phyloP scores from a whole-genome alignment of 2,113 vertebrate species.

The Oryzias curvinotus region DNA sequence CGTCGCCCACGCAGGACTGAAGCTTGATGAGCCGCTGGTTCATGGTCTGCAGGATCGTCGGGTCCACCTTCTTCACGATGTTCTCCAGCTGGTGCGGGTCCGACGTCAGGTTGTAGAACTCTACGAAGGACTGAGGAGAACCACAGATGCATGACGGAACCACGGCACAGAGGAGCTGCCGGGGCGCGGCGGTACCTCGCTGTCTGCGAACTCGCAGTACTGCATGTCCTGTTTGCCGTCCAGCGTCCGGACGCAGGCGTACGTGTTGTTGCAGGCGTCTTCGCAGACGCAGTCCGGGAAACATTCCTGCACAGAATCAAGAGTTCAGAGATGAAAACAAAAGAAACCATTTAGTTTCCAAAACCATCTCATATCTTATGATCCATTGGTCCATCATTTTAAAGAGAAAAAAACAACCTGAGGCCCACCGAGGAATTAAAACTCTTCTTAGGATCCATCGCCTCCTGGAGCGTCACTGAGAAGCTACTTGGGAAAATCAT shows the following conservation, averaged over 20 bases:
- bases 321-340: too few species aligned
- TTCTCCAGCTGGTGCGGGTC: conserved; percentile 81
- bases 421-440: too few species aligned
- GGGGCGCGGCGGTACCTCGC: conserved; percentile 48
- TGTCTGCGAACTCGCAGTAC: conserved; percentile 84
- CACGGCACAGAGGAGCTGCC: background rate
- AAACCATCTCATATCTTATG: too few species aligned
- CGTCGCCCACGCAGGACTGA: conserved; percentile 72
- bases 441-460: too few species aligned
- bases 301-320: conserved; percentile 68
- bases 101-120: conserved; percentile 77
- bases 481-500: too few species aligned
- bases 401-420: too few species aligned
- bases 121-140: conserved; percentile 72
- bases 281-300: conserved; percentile 84
- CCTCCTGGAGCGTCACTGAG: too few species aligned
- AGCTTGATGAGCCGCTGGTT: conserved; percentile 82
- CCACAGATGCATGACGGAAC: background rate
- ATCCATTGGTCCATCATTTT: too few species aligned
- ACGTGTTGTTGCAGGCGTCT: conserved; percentile 82
- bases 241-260: conserved; percentile 79
- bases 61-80: conserved; percentile 80
- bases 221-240: conserved; percentile 64
- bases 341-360: too few species aligned
- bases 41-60: conserved; percentile 75